These are phyloP conservation scores for Papilio helenus DNA, from an alignment of 1,140 invertebrate genomes.

Conservation along the genomic window DNA sequence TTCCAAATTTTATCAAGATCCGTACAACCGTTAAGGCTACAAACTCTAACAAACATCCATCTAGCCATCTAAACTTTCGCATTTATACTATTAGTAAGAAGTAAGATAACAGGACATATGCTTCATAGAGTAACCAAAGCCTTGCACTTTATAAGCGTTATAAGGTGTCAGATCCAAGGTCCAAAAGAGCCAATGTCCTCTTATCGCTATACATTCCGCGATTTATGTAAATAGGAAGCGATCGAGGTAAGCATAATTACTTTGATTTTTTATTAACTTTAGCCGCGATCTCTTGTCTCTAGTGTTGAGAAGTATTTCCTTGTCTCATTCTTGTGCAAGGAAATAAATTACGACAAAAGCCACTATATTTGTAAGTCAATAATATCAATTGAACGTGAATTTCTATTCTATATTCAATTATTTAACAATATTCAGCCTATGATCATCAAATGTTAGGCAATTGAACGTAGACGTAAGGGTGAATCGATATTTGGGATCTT, in stretches of 20 bases:
- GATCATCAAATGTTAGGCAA: neutral
- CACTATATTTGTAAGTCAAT: neutral
- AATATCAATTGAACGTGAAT: neutral
- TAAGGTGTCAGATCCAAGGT: slow-evolving; percentile 3
- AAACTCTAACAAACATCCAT: too few relatives aligned
- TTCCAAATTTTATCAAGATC: too few relatives aligned
- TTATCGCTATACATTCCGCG: slow-evolving; percentile 30
- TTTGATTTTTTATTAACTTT: slow-evolving; percentile 1
- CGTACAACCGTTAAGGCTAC: too few relatives aligned
- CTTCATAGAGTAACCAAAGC: neutral
- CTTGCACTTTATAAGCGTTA: neutral
- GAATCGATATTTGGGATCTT: too few relatives aligned
- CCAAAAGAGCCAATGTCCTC: slow-evolving; percentile 19
- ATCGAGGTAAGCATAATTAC: slow-evolving; percentile 23
- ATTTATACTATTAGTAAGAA: too few relatives aligned
- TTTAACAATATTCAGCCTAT: neutral
- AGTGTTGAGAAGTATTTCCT: neutral
- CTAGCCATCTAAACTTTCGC: too few relatives aligned
- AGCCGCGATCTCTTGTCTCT: slow-evolving; percentile 24
- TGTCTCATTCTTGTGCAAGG: neutral
- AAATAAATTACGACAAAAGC: neutral
- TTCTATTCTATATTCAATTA: neutral
- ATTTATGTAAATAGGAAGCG: slow-evolving; percentile 35
- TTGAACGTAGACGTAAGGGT: neutral
- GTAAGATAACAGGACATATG: neutral